Evolutionary conservation across 2,888 invertebrate genomes (phyloP).

Genomic region (Catocala fraxini): DNA sequence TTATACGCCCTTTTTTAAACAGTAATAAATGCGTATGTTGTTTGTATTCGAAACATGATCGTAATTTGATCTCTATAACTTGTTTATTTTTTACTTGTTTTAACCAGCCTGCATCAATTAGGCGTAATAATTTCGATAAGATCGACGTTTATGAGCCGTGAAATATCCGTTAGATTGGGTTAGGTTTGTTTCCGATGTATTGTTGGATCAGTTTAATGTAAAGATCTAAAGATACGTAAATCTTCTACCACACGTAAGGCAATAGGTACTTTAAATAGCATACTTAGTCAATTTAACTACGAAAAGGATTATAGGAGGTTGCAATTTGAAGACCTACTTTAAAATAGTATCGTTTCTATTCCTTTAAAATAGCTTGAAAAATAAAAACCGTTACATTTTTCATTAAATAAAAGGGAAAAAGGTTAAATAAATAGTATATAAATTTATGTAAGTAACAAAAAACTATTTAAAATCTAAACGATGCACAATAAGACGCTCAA

Average conservation of each 20-base stretch:
- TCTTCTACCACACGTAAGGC: neutral
- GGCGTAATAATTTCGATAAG: conserved; percentile 12
- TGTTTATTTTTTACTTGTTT: conserved; percentile 19
- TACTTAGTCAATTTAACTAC: neutral
- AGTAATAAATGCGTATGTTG: conserved; percentile 5
- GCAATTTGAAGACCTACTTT: too few relatives aligned
- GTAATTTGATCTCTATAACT: conserved; percentile 37
- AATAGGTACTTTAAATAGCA: neutral
- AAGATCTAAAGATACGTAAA: neutral
- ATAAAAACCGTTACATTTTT: too few relatives aligned
- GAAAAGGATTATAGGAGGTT: too few relatives aligned
- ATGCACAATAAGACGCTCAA: too few relatives aligned
- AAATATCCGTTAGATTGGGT: conserved; percentile 9
- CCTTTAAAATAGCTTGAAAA: too few relatives aligned
- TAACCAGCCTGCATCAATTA: conserved; percentile 20
- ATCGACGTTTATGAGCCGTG: conserved; percentile 13
- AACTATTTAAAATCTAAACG: too few relatives aligned
- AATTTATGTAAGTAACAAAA: too few relatives aligned
- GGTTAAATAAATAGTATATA: too few relatives aligned
- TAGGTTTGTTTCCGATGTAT: conserved; percentile 13
- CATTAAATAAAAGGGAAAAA: too few relatives aligned
- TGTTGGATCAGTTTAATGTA: conserved; percentile 1
- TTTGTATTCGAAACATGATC: conserved; percentile 39
- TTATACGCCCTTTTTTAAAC: neutral
- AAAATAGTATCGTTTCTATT: too few relatives aligned